Conservation (phyloP, 1,140 invertebrate species). For the Aricia agestis region DNA sequence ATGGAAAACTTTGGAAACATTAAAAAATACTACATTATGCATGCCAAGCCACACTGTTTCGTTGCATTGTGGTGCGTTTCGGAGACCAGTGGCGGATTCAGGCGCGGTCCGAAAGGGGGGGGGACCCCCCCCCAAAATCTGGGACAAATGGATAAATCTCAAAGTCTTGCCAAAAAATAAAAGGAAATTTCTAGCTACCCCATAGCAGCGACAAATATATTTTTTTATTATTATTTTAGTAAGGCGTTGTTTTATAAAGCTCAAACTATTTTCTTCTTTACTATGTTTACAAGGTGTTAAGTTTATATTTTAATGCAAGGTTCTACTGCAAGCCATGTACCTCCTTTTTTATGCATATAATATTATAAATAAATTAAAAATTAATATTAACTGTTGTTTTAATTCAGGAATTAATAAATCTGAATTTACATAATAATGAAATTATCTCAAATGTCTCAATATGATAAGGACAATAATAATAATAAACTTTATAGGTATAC, state of each 20-base stretch:
- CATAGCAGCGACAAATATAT: no score
- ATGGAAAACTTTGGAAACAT: neutral
- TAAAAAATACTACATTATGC: neutral
- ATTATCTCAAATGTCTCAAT: no score
- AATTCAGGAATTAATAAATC: neutral
- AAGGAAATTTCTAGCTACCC: no score
- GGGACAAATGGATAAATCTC: no score
- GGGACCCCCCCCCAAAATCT: no score
- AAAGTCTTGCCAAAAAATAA: no score
- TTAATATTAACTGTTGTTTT: slow-evolving; percentile 25
- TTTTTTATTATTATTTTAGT: neutral
- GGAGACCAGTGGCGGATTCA: no score
- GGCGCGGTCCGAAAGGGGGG: no score
- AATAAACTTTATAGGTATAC: neutral
- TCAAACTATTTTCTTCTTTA: neutral
- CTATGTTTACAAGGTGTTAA: neutral
- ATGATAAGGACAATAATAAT: no score
- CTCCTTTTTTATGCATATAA: slow-evolving; percentile 51
- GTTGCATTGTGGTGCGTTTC: neutral
- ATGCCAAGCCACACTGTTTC: no score
- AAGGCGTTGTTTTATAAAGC: neutral
- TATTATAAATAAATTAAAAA: slow-evolving; percentile 41
- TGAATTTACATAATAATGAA: no score
- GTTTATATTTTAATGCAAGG: slow-evolving; percentile 34
- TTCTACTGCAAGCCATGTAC: slow-evolving; percentile 48